These are phyloP conservation scores for Lasioglossum figueresi DNA, from an alignment of 2,888 invertebrate species.

Conservation along the genomic window DNA sequence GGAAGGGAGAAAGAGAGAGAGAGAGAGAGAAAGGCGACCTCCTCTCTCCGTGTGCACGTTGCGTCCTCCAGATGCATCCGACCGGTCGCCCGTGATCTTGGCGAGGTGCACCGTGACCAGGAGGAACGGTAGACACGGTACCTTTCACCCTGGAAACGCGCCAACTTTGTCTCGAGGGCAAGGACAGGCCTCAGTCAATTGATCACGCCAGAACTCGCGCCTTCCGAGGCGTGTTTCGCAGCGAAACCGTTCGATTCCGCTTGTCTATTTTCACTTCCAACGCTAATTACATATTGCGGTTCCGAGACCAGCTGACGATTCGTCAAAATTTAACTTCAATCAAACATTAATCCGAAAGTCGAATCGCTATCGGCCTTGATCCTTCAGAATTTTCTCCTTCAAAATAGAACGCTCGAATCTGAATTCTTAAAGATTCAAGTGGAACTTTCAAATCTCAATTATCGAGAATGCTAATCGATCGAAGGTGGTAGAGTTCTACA, in stretches of 20 bases:
- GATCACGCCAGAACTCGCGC: constrained; percentile 41
- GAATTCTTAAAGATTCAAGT: not conserved
- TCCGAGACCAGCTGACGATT: not conserved
- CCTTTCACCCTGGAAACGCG: constrained; percentile 68
- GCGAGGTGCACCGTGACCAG: constrained; percentile 46
- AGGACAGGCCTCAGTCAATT: constrained; percentile 60
- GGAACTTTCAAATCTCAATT: not conserved
- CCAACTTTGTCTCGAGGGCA: constrained; percentile 68
- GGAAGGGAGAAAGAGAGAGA: not conserved
- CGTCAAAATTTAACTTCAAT: not conserved
- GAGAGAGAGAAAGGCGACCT: not conserved
- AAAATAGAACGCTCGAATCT: not conserved
- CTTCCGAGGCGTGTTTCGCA: not conserved
- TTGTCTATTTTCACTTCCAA: not conserved
- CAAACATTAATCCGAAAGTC: not conserved
- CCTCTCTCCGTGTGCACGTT: not conserved
- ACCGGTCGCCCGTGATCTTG: constrained; percentile 66
- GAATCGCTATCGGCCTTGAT: not conserved
- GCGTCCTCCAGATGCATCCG: constrained; percentile 34
- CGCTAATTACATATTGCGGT: not conserved
- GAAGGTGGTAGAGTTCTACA: no score
- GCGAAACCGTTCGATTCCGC: not conserved
- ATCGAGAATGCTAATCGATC: no score
- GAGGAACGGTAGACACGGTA: constrained; percentile 42
- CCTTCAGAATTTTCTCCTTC: not conserved